phyloP scores from a whole-genome alignment of 1,140 invertebrate species.

The Laodelphax striatellus region DNA sequence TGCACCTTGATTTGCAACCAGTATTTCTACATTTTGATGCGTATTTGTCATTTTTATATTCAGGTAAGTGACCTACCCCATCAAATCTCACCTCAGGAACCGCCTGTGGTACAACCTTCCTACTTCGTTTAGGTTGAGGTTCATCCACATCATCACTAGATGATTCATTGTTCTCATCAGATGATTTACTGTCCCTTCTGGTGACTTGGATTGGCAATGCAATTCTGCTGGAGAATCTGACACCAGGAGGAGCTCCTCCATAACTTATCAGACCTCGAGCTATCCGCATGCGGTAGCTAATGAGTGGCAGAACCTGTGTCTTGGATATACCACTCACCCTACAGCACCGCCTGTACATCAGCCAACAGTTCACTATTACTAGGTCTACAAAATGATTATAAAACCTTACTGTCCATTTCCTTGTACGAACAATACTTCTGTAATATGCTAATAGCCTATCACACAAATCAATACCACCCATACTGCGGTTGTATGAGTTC shows the following conservation, averaged over 20 bases:
- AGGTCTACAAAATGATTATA: conserved; percentile 25
- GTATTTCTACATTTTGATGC: background rate
- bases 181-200: too few species aligned
- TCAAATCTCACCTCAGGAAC: background rate
- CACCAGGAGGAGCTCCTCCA: too few species aligned
- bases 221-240: too few species aligned
- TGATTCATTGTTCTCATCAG: background rate
- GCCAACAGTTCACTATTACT: conserved; percentile 24
- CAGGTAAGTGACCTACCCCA: background rate
- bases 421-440: conserved; percentile 23
- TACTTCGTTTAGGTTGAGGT: background rate
- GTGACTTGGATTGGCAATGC: too few species aligned
- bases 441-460: conserved; percentile 23
- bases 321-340: background rate
- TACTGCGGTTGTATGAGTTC: conserved; percentile 25
- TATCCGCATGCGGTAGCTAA: too few species aligned
- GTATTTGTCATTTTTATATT: background rate
- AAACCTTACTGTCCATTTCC: conserved; percentile 25
- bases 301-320: too few species aligned
- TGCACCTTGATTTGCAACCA: conserved; percentile 1
- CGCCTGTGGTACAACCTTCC: background rate
- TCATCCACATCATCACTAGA: background rate
- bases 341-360: conserved; percentile 6
- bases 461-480: conserved; percentile 27
- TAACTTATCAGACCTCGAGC: too few species aligned